Conservation (phyloP, 2,797 vertebrate species). For the Craterocephalus amniculus region DNA sequence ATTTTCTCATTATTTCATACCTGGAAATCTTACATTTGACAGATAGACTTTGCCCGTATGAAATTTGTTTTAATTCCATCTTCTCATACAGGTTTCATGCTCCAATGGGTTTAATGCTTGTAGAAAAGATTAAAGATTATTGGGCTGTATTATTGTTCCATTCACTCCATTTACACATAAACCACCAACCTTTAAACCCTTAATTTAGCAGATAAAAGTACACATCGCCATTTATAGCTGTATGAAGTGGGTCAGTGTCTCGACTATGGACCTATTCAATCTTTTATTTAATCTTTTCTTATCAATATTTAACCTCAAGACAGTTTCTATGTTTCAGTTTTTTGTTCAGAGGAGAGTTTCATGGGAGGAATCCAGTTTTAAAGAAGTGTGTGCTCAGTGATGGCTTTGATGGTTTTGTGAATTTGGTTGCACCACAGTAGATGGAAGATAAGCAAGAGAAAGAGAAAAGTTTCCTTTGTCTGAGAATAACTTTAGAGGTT, state of each 20-base stretch:
- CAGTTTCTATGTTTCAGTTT: slow-evolving; percentile 37
- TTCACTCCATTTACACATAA: not conserved
- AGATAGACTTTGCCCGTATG: not conserved
- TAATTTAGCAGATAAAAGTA: slow-evolving; percentile 27
- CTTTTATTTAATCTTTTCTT: slow-evolving; percentile 53
- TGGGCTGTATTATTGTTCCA: not conserved
- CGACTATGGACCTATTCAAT: slow-evolving; percentile 48
- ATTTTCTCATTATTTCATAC: not conserved
- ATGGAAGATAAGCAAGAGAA: no score
- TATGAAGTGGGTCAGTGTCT: slow-evolving; percentile 25
- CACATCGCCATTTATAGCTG: slow-evolving; percentile 35
- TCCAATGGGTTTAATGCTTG: slow-evolving; percentile 1
- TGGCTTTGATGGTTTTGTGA: not conserved
- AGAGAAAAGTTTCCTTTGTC: not conserved
- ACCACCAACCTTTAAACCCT: slow-evolving; percentile 6
- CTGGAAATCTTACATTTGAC: not conserved
- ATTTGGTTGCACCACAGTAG: not conserved
- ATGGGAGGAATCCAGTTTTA: slow-evolving; percentile 9
- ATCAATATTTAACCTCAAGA: slow-evolving; percentile 65
- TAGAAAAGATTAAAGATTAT: slow-evolving; percentile 1
- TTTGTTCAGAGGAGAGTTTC: slow-evolving; percentile 18
- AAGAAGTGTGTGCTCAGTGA: not conserved
- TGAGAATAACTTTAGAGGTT: not conserved
- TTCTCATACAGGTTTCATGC: not conserved
- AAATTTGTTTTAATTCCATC: slow-evolving; percentile 1